Evolutionary conservation across 2,797 vertebrate species (phyloP).

Genomic region (Peromyscus melanophrys): DNA sequence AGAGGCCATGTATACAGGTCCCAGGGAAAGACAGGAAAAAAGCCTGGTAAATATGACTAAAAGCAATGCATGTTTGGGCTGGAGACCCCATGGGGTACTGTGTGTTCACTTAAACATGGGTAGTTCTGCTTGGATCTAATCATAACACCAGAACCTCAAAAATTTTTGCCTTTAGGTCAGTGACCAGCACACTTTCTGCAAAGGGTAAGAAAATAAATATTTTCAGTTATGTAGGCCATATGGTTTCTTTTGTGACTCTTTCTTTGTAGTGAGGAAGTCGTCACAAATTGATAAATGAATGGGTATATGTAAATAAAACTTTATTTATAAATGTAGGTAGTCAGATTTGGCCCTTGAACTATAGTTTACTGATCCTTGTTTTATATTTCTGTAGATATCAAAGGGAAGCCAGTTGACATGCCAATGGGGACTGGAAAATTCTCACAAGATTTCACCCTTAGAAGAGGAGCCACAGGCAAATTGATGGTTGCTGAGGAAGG

Average conservation of each 20-base stretch:
- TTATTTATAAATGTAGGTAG: conserved; percentile 33
- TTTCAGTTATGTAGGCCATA: conserved; percentile 10
- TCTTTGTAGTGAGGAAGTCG: not conserved
- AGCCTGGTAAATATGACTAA: conserved; percentile 71
- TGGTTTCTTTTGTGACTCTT: not conserved
- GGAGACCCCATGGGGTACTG: not conserved
- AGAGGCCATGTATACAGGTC: conserved; percentile 60
- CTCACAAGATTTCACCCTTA: not conserved
- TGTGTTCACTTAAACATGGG: not conserved
- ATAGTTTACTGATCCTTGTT: not conserved
- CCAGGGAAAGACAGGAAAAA: conserved; percentile 80
- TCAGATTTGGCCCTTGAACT: not conserved
- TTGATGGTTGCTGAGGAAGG: not conserved
- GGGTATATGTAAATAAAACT: not conserved
- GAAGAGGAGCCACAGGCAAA: not conserved
- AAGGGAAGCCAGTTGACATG: not conserved
- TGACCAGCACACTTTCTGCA: not conserved
- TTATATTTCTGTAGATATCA: conserved; percentile 2
- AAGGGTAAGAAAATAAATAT: not conserved
- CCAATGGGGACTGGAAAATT: not conserved
- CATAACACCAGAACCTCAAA: not conserved
- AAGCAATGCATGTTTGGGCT: conserved; percentile 30
- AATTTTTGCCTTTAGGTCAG: conserved; percentile 54
- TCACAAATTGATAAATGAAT: not conserved
- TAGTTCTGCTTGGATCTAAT: conserved; percentile 38